These are phyloP conservation scores for Liposcelis brunnea DNA, from an alignment of 2,888 invertebrate species.

Conservation along the genomic window DNA sequence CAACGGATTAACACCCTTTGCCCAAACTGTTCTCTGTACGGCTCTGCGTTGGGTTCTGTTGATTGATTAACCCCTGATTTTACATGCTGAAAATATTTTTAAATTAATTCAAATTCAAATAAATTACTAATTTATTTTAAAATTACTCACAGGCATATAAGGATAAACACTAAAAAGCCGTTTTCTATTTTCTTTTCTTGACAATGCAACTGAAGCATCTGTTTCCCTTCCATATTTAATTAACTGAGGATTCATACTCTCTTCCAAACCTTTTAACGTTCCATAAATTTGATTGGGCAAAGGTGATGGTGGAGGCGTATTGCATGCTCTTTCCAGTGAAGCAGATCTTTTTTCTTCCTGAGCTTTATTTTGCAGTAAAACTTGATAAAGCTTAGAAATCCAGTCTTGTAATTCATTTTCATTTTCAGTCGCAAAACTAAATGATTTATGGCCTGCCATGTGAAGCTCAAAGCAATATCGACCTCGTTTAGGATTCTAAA, in stretches of 20 bases:
- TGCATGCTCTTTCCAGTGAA: conserved; percentile 14
- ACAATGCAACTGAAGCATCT: conserved; percentile 65
- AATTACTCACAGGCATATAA: conserved; percentile 28
- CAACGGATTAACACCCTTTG: conserved; percentile 68
- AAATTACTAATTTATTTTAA: neutral
- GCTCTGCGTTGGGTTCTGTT: conserved; percentile 43
- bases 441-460: conserved; percentile 76
- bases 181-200: conserved; percentile 61
- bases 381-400: conserved; percentile 63
- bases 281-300: conserved; percentile 38
- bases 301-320: conserved; percentile 32
- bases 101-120: neutral
- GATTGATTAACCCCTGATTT: conserved; percentile 11
- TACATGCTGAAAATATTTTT: conserved; percentile 16
- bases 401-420: conserved; percentile 70
- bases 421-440: conserved; percentile 70
- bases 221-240: conserved; percentile 83
- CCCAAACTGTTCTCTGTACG: conserved; percentile 75
- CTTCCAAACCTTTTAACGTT: conserved; percentile 72
- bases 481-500: conserved; percentile 66
- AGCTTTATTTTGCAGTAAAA: conserved; percentile 65
- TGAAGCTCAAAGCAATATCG: conserved; percentile 74
- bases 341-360: conserved; percentile 40
- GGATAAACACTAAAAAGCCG: conserved; percentile 60
- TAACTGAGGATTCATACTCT: conserved; percentile 81